Evolutionary conservation across 2,888 invertebrate genomes (phyloP).

Genomic region (Leptopilina myrica): DNA sequence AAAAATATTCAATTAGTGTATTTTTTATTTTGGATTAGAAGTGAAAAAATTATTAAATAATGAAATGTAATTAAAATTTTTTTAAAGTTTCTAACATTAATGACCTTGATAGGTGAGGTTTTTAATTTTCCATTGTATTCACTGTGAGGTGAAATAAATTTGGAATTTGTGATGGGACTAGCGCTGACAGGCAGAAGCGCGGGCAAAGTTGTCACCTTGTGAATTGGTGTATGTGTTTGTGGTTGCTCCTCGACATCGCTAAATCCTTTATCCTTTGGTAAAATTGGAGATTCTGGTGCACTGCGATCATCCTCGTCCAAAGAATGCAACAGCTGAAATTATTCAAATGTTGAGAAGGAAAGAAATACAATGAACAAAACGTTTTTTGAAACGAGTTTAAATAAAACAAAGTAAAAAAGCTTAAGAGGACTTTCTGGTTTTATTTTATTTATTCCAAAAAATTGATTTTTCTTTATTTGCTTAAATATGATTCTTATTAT

Average conservation of each 20-base stretch:
- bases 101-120: conserved; percentile 70
- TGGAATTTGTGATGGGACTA: conserved; percentile 71
- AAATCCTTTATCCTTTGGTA: conserved; percentile 61
- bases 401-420: not conserved
- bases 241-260: conserved; percentile 50
- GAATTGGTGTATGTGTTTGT: conserved; percentile 41
- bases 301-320: conserved; percentile 87
- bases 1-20: too few species aligned
- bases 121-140: conserved; percentile 72
- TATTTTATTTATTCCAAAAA: too few species aligned
- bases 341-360: not conserved
- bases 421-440: too few species aligned
- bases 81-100: conserved; percentile 16
- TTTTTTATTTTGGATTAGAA: not conserved
- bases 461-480: too few species aligned
- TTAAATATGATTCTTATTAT: too few species aligned
- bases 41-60: not conserved
- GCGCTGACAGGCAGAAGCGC: conserved; percentile 72
- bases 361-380: too few species aligned
- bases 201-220: conserved; percentile 62
- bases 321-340: conserved; percentile 83
- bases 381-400: not conserved
- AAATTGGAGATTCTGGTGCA: conserved; percentile 72
- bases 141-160: conserved; percentile 58
- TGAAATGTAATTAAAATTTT: not conserved